Conservation (phyloP, 2,797 vertebrate species). For the Brachyrhaphis roseni region DNA sequence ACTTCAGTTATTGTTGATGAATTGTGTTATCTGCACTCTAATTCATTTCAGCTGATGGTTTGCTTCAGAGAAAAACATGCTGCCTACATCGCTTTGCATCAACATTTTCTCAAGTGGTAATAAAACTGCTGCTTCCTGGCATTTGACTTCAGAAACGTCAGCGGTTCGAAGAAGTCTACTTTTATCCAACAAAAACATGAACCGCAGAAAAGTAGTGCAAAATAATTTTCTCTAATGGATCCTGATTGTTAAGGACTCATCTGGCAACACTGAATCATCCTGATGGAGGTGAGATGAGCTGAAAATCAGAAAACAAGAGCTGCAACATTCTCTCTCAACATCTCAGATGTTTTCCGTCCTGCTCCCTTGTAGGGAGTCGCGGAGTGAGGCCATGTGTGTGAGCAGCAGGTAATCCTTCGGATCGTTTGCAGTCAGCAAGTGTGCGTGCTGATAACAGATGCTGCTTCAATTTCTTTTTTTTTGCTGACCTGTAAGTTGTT, state of each 20-base stretch:
- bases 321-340: neutral
- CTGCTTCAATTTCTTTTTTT: neutral
- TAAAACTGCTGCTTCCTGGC: neutral
- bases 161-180: neutral
- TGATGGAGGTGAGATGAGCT: neutral
- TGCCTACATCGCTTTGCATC: neutral
- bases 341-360: neutral
- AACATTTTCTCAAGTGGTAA: neutral
- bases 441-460: neutral
- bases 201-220: neutral
- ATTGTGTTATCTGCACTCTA: neutral
- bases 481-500: neutral
- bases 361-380: neutral
- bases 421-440: neutral
- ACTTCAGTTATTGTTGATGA: neutral
- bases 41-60: neutral
- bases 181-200: neutral
- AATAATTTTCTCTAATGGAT: neutral
- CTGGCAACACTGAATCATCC: neutral
- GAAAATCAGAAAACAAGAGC: neutral
- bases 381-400: neutral
- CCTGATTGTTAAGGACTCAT: neutral
- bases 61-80: neutral
- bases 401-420: slow-evolving; percentile 2
- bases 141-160: neutral